A percentile compares a stretch with the other conserved stretches of the same genome.
phyloP scores from a whole-genome alignment of 1,140 invertebrate species.

The Drosophila pallidifrons region DNA sequence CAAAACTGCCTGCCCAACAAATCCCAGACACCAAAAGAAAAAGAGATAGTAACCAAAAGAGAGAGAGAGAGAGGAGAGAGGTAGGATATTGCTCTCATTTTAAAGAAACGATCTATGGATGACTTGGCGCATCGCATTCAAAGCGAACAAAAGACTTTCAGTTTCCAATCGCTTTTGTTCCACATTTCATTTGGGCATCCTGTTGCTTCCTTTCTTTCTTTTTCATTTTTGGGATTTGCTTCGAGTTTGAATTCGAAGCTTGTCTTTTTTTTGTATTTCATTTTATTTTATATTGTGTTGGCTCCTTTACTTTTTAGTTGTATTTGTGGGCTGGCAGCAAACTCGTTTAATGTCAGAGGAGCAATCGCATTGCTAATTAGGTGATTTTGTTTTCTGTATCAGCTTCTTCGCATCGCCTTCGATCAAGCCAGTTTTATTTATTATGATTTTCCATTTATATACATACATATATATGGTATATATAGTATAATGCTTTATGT shows the following conservation, averaged over 20 bases:
- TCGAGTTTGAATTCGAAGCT: neutral
- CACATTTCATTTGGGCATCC: conserved; percentile 51
- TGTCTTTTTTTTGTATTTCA: neutral
- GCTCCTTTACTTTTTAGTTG: conserved; percentile 32
- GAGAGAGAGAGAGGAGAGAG: neutral
- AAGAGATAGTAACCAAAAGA: neutral
- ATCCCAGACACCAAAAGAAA: neutral
- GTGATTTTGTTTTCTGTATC: conserved; percentile 39
- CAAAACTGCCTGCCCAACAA: neutral
- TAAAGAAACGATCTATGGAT: conserved; percentile 55
- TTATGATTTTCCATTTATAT: conserved; percentile 53
- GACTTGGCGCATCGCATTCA: conserved; percentile 46
- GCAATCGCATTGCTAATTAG: conserved; percentile 56
- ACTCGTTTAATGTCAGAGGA: conserved; percentile 55
- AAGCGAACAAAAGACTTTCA: conserved; percentile 61
- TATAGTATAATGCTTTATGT: conserved; percentile 7
- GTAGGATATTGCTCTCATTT: conserved; percentile 9
- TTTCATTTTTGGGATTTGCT: conserved; percentile 16
- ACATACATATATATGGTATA: neutral
- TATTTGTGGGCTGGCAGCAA: conserved; percentile 32
- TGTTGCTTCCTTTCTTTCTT: conserved; percentile 49
- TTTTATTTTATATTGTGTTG: conserved; percentile 9
- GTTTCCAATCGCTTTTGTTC: conserved; percentile 60
- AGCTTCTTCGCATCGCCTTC: conserved; percentile 9
- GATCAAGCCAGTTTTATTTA: conserved; percentile 46